Percentiles rank a stretch among this genome's conserved stretches.
phyloP scores from a whole-genome alignment of 2,888 invertebrate species.

The Steinernema hermaphroditum region DNA sequence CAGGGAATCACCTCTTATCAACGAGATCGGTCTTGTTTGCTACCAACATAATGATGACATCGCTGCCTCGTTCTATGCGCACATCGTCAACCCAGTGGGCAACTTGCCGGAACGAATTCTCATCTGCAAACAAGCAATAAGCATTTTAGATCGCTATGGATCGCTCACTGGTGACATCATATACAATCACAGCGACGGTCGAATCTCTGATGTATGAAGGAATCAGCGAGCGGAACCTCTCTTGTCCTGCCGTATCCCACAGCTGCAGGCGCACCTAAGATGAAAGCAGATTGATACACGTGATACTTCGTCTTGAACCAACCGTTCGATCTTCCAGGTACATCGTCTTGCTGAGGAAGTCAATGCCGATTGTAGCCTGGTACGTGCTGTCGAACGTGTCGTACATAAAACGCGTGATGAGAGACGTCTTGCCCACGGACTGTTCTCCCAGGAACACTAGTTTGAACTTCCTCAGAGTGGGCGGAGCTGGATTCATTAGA shows the following conservation, averaged over 20 bases:
- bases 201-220: constrained; percentile 98
- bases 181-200: constrained; percentile 96
- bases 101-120: constrained; percentile 98
- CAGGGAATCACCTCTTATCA: constrained; percentile 87
- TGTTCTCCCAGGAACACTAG: constrained; percentile 98
- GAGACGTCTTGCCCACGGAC: constrained; percentile 94
- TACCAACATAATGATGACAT: constrained; percentile 99
- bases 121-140: constrained; percentile 73
- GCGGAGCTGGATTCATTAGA: constrained; percentile 3
- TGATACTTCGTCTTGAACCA: too few relatives aligned
- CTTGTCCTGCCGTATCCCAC: constrained; percentile 93
- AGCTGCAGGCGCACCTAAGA: constrained; percentile 83
- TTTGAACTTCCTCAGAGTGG: constrained; percentile 82
- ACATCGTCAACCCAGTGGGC: constrained; percentile 99
- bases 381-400: constrained; percentile 99
- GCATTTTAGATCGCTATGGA: neutral
- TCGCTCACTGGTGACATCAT: constrained; percentile 93
- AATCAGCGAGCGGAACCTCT: constrained; percentile 92
- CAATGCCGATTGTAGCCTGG: constrained; percentile 99
- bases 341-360: constrained; percentile 99
- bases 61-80: constrained; percentile 94
- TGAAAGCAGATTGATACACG: neutral
- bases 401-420: constrained; percentile 99
- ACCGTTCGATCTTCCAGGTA: constrained; percentile 96
- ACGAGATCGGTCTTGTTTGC: constrained; percentile 99